A percentile compares a stretch with the other conserved stretches of the same genome.
These are phyloP conservation scores for Agriopis aurantiaria DNA, from an alignment of 2,888 invertebrate species.

Conservation along the genomic window DNA sequence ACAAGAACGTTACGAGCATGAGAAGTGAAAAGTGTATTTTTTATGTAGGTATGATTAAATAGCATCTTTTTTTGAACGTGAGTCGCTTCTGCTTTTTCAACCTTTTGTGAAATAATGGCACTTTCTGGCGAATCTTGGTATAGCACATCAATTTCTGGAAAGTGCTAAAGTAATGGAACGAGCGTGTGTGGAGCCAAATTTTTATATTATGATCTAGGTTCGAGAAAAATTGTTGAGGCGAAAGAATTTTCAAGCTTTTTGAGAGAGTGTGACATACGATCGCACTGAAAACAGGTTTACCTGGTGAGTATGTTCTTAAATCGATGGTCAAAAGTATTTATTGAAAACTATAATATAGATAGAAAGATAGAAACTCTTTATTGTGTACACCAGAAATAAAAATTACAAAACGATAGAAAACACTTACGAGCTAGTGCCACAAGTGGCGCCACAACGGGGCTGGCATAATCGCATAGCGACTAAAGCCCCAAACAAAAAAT, in stretches of 20 bases:
- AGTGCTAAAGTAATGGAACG: slow-evolving; percentile 7
- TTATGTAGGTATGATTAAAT: slow-evolving; percentile 2
- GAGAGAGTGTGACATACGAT: background rate
- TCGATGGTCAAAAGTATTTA: no score
- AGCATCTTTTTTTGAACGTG: background rate
- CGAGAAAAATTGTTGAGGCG: background rate
- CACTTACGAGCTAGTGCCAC: no score
- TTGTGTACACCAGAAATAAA: no score
- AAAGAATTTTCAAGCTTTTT: background rate
- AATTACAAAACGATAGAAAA: no score
- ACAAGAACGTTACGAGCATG: no score
- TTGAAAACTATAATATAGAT: no score
- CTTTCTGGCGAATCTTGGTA: slow-evolving; percentile 10
- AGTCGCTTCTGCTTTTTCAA: slow-evolving; percentile 2
- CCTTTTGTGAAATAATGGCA: background rate
- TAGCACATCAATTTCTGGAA: slow-evolving; percentile 16
- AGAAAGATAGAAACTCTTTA: no score
- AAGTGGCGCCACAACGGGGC: no score
- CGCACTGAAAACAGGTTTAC: background rate
- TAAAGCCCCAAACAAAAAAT: no score
- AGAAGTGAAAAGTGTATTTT: background rate
- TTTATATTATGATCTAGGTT: slow-evolving; percentile 20
- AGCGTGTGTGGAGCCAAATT: slow-evolving; percentile 12
- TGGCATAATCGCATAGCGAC: no score
- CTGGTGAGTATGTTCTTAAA: no score